These are phyloP conservation scores for Diorhabda carinulata DNA, from an alignment of 1,140 invertebrate species.

Conservation along the genomic window DNA sequence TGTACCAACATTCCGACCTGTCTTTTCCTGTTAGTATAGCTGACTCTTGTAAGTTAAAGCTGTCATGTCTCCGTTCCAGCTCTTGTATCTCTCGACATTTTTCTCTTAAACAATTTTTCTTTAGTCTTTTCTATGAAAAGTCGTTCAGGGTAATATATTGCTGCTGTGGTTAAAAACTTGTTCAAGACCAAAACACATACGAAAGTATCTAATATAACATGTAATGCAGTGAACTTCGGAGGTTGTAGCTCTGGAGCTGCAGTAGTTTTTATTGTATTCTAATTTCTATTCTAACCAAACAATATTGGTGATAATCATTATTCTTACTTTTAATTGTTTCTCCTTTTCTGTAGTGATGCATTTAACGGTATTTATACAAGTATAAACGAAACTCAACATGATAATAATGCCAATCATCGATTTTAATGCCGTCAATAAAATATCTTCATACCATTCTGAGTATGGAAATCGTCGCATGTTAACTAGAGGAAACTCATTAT, in stretches of 20 bases:
- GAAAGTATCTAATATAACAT: neutral
- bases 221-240: neutral
- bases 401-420: slow-evolving; percentile 70
- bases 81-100: too few relatives aligned
- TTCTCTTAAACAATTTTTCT: too few relatives aligned
- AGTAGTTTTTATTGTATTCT: neutral
- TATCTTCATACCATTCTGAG: slow-evolving; percentile 69
- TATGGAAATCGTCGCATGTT: slow-evolving; percentile 69
- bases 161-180: neutral
- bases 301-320: neutral
- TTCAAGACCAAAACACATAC: neutral
- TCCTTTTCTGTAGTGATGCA: slow-evolving; percentile 61
- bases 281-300: neutral
- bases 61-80: too few relatives aligned
- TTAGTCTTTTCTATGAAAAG: too few relatives aligned
- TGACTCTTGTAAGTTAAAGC: too few relatives aligned
- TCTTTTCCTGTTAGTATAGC: too few relatives aligned
- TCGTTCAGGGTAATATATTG: too few relatives aligned
- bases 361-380: slow-evolving; percentile 74
- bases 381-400: slow-evolving; percentile 73
- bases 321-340: slow-evolving; percentile 57
- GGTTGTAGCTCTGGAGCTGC: neutral
- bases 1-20: too few relatives aligned
- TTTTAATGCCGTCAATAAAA: slow-evolving; percentile 62
- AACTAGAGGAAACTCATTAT: slow-evolving; percentile 39